These are phyloP conservation scores for Anhinga rufa DNA, from an alignment of 2,113 vertebrate species.

Conservation along the genomic window DNA sequence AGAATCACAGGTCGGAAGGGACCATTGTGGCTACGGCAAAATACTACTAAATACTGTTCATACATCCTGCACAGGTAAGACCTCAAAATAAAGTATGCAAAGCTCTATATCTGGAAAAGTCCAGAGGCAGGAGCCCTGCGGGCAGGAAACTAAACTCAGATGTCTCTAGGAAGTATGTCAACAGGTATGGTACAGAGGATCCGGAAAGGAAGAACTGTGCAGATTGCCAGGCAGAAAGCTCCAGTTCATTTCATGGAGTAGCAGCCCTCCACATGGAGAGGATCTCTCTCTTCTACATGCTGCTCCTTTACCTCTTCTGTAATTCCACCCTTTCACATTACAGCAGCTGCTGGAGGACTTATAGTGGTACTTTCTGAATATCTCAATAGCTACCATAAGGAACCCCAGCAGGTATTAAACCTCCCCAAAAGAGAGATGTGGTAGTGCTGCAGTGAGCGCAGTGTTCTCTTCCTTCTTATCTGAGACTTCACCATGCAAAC, in stretches of 20 bases:
- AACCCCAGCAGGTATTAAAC: neutral
- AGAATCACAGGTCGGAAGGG: too few relatives aligned
- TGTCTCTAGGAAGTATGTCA: neutral
- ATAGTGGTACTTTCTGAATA: neutral
- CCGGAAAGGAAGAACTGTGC: neutral
- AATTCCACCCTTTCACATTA: neutral
- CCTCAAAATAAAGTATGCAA: neutral
- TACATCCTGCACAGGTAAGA: neutral
- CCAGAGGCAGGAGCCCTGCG: neutral
- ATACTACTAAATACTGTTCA: neutral
- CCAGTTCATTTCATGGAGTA: neutral
- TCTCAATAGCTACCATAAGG: neutral
- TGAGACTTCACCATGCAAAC: neutral
- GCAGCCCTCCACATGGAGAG: neutral
- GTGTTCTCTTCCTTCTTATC: neutral
- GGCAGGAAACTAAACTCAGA: neutral
- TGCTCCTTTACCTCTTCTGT: neutral
- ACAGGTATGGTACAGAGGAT: accelerated
- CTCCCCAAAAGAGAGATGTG: neutral
- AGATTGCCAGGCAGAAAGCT: neutral
- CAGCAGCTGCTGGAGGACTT: neutral
- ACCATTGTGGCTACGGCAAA: neutral
- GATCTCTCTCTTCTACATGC: neutral
- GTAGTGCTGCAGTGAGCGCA: neutral
- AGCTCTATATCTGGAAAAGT: neutral